Percentiles rank a stretch among this genome's conserved stretches.
These are phyloP conservation scores for Crotalus adamanteus DNA, from an alignment of 2,797 vertebrate genomes.

Conservation along the genomic window DNA sequence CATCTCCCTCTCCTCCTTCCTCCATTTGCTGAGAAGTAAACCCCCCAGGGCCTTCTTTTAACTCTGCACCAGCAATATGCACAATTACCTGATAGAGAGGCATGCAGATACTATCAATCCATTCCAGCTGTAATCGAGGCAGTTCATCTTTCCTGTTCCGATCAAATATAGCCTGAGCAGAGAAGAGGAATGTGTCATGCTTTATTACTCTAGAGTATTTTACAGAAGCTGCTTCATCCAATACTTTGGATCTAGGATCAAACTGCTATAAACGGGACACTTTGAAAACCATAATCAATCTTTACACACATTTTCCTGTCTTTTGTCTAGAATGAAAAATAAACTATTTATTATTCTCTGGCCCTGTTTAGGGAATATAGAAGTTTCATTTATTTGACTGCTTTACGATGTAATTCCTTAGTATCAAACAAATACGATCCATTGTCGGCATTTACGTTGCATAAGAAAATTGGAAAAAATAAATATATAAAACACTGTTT, in stretches of 20 bases:
- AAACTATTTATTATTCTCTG: constrained; percentile 55
- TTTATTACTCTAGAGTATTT: constrained; percentile 58
- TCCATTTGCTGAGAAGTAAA: constrained; percentile 14
- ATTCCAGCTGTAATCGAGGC: constrained; percentile 92
- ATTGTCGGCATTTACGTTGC: not conserved
- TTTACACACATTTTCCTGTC: constrained; percentile 40
- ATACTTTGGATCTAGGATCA: constrained; percentile 44
- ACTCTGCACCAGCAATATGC: constrained; percentile 27
- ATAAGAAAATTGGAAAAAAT: not conserved
- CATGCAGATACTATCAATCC: constrained; percentile 96
- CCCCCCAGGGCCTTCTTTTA: constrained; percentile 31
- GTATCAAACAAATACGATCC: constrained; percentile 32
- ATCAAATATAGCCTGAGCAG: constrained; percentile 95
- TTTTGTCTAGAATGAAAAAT: constrained; percentile 58
- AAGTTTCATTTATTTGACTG: constrained; percentile 59
- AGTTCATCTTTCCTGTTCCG: constrained; percentile 98
- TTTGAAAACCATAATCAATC: constrained; percentile 57
- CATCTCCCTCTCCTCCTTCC: not conserved
- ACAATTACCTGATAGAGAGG: constrained; percentile 92
- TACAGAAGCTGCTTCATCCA: constrained; percentile 51
- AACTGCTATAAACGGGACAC: constrained; percentile 53
- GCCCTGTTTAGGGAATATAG: constrained; percentile 54
- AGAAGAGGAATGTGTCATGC: constrained; percentile 41
- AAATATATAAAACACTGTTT: not conserved
- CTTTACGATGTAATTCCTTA: constrained; percentile 40